Base-by-base conservation (phyloP, 2,113 vertebrate genomes). In the Salvator merianae region DNA sequence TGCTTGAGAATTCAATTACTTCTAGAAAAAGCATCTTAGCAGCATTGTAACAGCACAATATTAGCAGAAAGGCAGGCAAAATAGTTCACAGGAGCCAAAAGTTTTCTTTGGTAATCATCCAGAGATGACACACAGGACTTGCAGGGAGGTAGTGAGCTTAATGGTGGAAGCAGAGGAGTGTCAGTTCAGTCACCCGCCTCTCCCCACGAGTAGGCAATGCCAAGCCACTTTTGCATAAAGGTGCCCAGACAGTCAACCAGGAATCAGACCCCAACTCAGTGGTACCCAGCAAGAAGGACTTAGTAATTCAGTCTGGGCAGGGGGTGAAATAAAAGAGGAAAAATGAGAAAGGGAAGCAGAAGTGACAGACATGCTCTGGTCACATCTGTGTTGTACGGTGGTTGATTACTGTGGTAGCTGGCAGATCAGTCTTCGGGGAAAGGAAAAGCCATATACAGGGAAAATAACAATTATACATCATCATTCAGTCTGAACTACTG, bases 401-500 rank as follows among this genome's bases (percentile, higher is more conserved):
- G 69, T 18, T 8, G 13, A 3, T 6, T 8, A 7, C 6, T 59
- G 55, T 59, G 55, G 55, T 20, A 59, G 26, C 24, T 5, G 32
- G 34, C 20, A 40, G 36, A 26, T 16, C 20, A 8, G 13, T 22
- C 20, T 34, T 14, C 70, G 2, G 55, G 55, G 55, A 20, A 20
- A 59, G 20, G 55, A 16, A 16, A 59, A 16, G 55, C 16, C 55
- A 20, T 4, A 16, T 59, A 20, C 18, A 16, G 14, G 20, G 18
- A 16, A 59, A 59, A 59, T 20, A 59, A 20, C 40, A 80, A 88
- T 96, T 97, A 98, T 96, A 96, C 93, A 81, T 97, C 97, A 90
- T 96, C 97, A 14, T 97, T 97, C 65, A 97, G 91, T 84, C 95
- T 97, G 94, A 97, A 97, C 91, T 96, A 97, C 97, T 97, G 93